Percentiles rank a stretch among this genome's conserved stretches.
Conservation (phyloP, 2,888 invertebrate genomes). For the Malachius bipustulatus region DNA sequence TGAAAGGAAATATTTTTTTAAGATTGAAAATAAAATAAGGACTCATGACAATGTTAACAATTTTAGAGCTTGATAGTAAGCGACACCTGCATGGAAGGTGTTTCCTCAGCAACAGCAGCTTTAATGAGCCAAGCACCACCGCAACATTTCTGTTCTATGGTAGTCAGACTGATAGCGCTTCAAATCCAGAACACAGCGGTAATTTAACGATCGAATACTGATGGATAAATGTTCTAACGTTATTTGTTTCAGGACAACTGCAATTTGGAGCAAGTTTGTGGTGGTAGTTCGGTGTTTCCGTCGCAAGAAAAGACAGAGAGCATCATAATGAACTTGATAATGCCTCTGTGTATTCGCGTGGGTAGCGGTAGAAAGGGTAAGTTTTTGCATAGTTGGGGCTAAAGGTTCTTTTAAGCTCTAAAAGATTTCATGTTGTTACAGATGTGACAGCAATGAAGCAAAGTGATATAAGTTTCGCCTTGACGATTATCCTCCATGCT, state of each 20-base stretch:
- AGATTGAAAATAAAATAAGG: too few species aligned
- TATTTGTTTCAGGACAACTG: constrained; percentile 54
- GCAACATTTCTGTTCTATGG: constrained; percentile 88
- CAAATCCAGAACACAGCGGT: constrained; percentile 91
- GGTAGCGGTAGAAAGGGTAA: constrained; percentile 89
- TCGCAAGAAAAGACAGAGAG: constrained; percentile 89
- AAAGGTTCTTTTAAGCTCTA: constrained; percentile 6
- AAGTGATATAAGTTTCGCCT: constrained; percentile 79
- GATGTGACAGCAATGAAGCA: constrained; percentile 83
- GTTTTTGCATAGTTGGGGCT: constrained; percentile 1
- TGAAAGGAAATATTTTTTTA: too few species aligned
- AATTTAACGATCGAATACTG: constrained; percentile 21
- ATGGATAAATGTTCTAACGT: background rate
- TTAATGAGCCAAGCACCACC: constrained; percentile 88
- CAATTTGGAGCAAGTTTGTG: constrained; percentile 89
- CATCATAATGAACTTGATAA: constrained; percentile 88
- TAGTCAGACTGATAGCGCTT: constrained; percentile 86
- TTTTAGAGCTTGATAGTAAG: constrained; percentile 67
- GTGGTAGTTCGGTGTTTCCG: constrained; percentile 78
- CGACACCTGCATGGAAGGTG: constrained; percentile 55
- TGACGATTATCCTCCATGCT: constrained; percentile 81
- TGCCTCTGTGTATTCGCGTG: constrained; percentile 90
- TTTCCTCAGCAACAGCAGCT: constrained; percentile 74
- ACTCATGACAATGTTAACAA: constrained; percentile 4
- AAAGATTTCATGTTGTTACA: constrained; percentile 37